Evolutionary conservation across 2,888 invertebrate species (phyloP).

Genomic region (Melanostoma mellinum): DNA sequence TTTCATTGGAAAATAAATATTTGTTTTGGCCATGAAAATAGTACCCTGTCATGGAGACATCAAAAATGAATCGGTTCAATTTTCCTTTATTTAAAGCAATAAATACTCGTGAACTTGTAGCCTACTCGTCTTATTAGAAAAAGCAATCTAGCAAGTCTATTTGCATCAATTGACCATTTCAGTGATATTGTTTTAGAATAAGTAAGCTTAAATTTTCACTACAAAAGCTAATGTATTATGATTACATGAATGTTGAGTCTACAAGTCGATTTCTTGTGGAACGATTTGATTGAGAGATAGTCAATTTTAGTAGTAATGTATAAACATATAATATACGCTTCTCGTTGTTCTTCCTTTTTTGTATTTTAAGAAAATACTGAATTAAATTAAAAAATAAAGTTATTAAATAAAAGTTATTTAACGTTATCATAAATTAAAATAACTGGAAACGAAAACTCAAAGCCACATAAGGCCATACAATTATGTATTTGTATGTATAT

Average conservation of each 20-base stretch:
- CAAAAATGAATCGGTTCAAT: too few species aligned
- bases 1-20: too few species aligned
- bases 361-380: conserved; percentile 13
- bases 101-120: too few species aligned
- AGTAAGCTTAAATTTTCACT: conserved; percentile 14
- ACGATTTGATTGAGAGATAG: conserved; percentile 16
- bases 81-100: too few species aligned
- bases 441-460: conserved; percentile 12
- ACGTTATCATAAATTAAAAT: conserved; percentile 9
- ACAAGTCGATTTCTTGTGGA: conserved; percentile 18
- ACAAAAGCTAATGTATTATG: conserved; percentile 17
- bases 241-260: background rate
- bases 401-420: conserved; percentile 22
- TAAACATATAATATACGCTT: conserved; percentile 10
- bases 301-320: conserved; percentile 29
- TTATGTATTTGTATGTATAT: conserved; percentile 23
- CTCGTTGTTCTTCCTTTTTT: conserved; percentile 48
- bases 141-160: conserved; percentile 7
- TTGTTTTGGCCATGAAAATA: too few species aligned
- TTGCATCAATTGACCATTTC: conserved; percentile 26
- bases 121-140: too few species aligned
- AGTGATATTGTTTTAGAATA: conserved; percentile 31
- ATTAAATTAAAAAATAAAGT: conserved; percentile 23
- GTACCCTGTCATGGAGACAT: too few species aligned
- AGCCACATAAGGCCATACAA: conserved; percentile 9